Conservation (phyloP, 2,113 vertebrate genomes). For the Corynorhinus townsendii region DNA sequence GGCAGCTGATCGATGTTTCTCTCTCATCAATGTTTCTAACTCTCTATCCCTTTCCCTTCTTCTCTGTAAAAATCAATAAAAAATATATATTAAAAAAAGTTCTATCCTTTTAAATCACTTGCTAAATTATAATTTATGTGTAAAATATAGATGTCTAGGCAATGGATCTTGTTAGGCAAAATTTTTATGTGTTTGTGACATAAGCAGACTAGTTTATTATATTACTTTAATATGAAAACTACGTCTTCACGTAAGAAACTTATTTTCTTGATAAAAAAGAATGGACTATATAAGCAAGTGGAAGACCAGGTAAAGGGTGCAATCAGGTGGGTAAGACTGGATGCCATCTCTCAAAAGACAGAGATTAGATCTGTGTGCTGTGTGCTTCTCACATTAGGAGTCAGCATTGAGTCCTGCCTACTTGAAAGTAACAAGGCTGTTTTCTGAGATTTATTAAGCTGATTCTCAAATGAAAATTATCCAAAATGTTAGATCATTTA, state of each 20-base stretch:
- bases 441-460: not conserved
- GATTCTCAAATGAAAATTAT: not conserved
- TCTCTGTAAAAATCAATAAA: too few relatives aligned
- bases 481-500: not conserved
- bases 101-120: not conserved
- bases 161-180: not conserved
- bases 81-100: not conserved
- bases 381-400: not conserved
- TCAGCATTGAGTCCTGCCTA: rapidly evolving
- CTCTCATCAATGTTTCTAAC: too few relatives aligned
- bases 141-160: not conserved
- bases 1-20: too few relatives aligned
- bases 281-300: not conserved
- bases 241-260: not conserved
- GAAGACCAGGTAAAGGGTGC: not conserved
- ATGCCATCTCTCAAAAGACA: not conserved
- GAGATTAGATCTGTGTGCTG: not conserved
- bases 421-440: not conserved
- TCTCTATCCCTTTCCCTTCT: too few relatives aligned
- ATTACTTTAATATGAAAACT: not conserved
- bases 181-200: not conserved
- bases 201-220: not conserved
- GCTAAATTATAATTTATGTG: not conserved
- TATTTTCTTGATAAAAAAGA: not conserved
- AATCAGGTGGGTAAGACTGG: not conserved